phyloP scores from a whole-genome alignment of 2,888 invertebrate species.

The Leptopterna dolabrata region DNA sequence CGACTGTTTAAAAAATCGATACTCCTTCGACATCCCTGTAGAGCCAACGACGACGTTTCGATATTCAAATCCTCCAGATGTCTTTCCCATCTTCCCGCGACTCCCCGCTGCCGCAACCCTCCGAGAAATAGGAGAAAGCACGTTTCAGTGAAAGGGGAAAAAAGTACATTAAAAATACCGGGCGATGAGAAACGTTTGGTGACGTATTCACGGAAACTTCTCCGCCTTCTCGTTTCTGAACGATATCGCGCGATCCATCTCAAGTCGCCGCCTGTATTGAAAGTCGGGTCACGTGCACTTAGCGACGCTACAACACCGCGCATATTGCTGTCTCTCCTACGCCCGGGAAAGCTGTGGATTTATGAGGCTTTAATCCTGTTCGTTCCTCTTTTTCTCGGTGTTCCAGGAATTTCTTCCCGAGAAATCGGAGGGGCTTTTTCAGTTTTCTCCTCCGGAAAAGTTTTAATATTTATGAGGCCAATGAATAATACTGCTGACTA shows the following conservation, averaged over 20 bases:
- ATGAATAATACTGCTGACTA: background rate
- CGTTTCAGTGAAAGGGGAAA: background rate
- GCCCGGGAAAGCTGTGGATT: background rate
- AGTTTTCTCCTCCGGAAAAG: background rate
- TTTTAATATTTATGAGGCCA: background rate
- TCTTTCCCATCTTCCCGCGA: too few species aligned
- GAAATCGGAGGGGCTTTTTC: background rate
- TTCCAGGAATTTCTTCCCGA: background rate
- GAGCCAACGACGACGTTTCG: too few species aligned
- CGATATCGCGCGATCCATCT: background rate
- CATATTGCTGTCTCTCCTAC: background rate
- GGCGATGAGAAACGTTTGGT: background rate
- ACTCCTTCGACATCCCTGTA: too few species aligned
- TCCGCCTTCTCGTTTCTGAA: background rate
- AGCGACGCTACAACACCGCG: background rate
- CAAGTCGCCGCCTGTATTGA: background rate
- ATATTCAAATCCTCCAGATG: too few species aligned
- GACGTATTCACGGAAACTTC: background rate
- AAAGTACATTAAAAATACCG: background rate
- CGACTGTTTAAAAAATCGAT: too few species aligned
- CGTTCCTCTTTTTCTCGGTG: background rate
- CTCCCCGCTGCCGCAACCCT: too few species aligned
- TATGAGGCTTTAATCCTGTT: background rate
- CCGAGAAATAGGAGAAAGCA: background rate
- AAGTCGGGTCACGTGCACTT: background rate